A percentile compares a stretch with the other conserved stretches of the same genome.
These are phyloP conservation scores for Zophobas morio DNA, from an alignment of 1,140 invertebrate genomes.

Conservation along the genomic window DNA sequence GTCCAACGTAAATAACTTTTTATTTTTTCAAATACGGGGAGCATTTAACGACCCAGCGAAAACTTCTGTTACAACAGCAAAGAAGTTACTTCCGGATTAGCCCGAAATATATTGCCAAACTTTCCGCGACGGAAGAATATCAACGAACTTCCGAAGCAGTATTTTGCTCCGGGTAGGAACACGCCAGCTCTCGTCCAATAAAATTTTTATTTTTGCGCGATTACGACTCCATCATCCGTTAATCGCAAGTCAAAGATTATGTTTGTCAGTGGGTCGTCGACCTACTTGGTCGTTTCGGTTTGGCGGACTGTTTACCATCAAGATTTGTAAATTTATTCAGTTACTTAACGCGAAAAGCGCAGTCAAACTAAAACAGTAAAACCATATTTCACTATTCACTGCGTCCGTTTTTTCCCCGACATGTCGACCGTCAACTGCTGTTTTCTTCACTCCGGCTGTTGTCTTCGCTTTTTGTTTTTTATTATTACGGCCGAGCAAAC, in stretches of 20 bases:
- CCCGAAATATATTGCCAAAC: too few species aligned
- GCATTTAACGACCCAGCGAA: too few species aligned
- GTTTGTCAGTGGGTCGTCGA: slow-evolving; percentile 34
- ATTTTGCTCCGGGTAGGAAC: too few species aligned
- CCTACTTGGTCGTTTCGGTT: slow-evolving; percentile 27
- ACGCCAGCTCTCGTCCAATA: too few species aligned
- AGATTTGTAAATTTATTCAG: slow-evolving; percentile 5
- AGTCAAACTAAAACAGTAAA: neutral
- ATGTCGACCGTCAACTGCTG: neutral
- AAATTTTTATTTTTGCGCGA: neutral
- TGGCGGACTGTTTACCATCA: neutral
- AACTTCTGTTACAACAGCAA: too few species aligned
- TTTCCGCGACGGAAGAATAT: too few species aligned
- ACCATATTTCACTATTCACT: neutral
- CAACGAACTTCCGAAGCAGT: too few species aligned
- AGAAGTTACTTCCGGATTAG: too few species aligned
- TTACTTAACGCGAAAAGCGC: neutral
- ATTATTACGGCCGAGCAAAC: slow-evolving; percentile 2
- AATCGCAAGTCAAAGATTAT: slow-evolving; percentile 21
- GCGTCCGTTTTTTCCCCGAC: slow-evolving; percentile 1
- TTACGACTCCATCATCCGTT: neutral
- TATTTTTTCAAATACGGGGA: too few species aligned
- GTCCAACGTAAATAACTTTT: too few species aligned
- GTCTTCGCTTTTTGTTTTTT: slow-evolving; percentile 10
- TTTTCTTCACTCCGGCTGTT: slow-evolving; percentile 1